Evolutionary conservation across 2,113 vertebrate species (phyloP), one percentile per base, ranked within the genome.

Genomic region (human (Homo sapiens)): DNA sequence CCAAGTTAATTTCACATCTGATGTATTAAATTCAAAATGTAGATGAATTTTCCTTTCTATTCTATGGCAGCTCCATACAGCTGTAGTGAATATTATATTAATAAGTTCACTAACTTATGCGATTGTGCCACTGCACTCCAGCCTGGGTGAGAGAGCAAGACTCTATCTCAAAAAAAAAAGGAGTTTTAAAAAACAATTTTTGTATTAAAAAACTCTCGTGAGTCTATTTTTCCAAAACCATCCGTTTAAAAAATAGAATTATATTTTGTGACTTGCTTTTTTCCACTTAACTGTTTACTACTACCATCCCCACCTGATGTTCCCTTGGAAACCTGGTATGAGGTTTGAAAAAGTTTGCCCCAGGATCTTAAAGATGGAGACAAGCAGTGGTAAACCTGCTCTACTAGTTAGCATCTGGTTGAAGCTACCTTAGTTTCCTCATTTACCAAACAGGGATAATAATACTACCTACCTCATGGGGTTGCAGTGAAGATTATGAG

Each of bases 41-140:
- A 93, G 43, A 13, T 40, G 35, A 93, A 93, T 64, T 93, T 50
- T 93, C 43, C 43, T n/a, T 93, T 93, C 43, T 43, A 91, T 93
- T 93, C 43, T 43, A 91, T 59, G 70, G 75, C 43, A 84, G 48
- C 61, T 14, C 25, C 55, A 84, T 52, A 35, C 32, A 38, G 20
- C n/a, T 94, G 57, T 55, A 64, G 27, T 64, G 61, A 14, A 64
- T 30, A 64, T 64, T 64, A 64, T 64, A 64, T 64, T 64, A 64
- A 64, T 64, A 64, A 64, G 12, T 64, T 30, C 61, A 64, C 61
- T 64, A 27, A 64, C 30, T 30, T 64, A 20, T 20, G 12, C 12
- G 12, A 64, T 64, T 5, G 13, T 13, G 12, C 30, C 27, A 30
- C 27, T 64, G 27, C 27, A 64, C 61, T 64, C 27, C 61, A 30